Evolutionary conservation across 1,140 invertebrate genomes (phyloP).

Genomic region (Aleiodes sp.): DNA sequence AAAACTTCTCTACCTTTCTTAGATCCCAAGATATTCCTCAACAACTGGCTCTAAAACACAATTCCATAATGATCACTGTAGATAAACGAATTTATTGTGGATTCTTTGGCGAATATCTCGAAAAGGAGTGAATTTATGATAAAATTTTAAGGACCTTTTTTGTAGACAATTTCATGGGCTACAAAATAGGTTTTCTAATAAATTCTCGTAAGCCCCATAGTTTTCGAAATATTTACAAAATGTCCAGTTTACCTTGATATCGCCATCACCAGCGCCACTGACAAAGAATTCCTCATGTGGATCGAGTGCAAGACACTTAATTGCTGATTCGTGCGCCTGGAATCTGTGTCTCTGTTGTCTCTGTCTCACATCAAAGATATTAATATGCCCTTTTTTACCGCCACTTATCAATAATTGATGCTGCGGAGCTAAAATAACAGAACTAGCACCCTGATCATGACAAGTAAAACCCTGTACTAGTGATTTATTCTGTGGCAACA

Average conservation of each 20-base stretch:
- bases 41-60: too few relatives aligned
- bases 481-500: constrained; percentile 94
- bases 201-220: too few relatives aligned
- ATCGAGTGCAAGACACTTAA: constrained; percentile 95
- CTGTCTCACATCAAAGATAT: constrained; percentile 93
- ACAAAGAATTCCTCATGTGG: constrained; percentile 96
- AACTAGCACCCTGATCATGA: constrained; percentile 90
- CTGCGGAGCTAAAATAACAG: constrained; percentile 90
- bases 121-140: too few relatives aligned
- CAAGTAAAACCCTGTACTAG: constrained; percentile 92
- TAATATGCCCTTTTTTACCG: constrained; percentile 95
- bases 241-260: constrained; percentile 86
- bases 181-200: too few relatives aligned
- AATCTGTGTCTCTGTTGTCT: constrained; percentile 88
- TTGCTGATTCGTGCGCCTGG: constrained; percentile 90
- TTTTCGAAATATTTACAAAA: too few relatives aligned
- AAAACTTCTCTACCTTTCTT: too few relatives aligned
- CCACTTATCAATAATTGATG: constrained; percentile 92
- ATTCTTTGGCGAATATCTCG: too few relatives aligned
- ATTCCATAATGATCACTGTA: too few relatives aligned
- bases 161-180: too few relatives aligned
- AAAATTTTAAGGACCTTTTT: too few relatives aligned
- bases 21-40: too few relatives aligned
- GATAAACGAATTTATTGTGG: too few relatives aligned
- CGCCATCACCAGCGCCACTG: constrained; percentile 97